Evolutionary conservation across 1,140 invertebrate species (phyloP), one percentile per base, ranked within the genome.

Genomic region (Rhagoletis pomonella): DNA sequence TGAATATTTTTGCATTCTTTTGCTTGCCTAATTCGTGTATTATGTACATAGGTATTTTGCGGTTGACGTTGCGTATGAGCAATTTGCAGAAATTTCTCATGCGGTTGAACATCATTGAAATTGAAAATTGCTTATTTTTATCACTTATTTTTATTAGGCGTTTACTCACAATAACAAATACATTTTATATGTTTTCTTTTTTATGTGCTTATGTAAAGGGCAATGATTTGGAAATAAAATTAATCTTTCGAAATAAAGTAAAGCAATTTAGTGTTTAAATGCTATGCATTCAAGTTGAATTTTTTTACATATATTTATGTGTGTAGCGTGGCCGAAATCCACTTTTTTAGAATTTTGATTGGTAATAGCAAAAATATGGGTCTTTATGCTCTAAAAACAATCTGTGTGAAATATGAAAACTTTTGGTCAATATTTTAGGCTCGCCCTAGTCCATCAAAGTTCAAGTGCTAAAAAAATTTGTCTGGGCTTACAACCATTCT

Each of bases 61-160:
- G 67, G 67, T 69, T 69, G 67, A 69, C 67, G 39, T 29, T 14
- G 67, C 67, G 67, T 69, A 69, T 69, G 67, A 69, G 12, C 67
- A 47, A 69, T 69, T 42, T 69, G n/a, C 12, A 10, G 42, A 69
- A 42, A 29, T 9, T 69, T 69, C 44, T 39, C 14, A 44, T 69
- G 67, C 67, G 67, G 39, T 69, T 69, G 42, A 42, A 14, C 29
- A 69, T 14, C 42, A 39, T 69, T 69, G 42, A 44, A 44, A 44
- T 39, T 6, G 67, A 4, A 42, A 69, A 69, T 69, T 69, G 67
- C 12, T 39, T 17, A 39, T 69, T 42, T 69, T 69, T 69, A 42
- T 42, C 39, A n/a, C n/a, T n/a, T 69, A 29, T 69, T 3, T 69
- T 69, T 69, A 69, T 69, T 69, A 42, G 39, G 1, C 29, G 65